Base-by-base conservation (phyloP, 2,113 vertebrate genomes). In the Eleginops maclovinus region DNA sequence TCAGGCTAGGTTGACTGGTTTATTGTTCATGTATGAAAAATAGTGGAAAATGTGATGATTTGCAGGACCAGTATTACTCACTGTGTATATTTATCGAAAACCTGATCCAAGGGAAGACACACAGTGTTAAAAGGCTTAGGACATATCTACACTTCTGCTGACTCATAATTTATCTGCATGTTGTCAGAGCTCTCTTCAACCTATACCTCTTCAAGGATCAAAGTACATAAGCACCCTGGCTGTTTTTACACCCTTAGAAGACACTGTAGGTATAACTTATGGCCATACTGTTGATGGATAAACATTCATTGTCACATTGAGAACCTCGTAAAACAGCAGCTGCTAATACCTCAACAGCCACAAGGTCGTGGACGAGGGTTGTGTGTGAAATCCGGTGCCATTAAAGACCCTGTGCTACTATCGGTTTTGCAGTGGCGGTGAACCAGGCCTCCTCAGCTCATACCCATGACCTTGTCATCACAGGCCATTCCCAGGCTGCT, bases 301-400 rank as follows among this genome's bases (percentile, higher is more conserved):
- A 72, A 28, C 72, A 53, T 86, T 79, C 72, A 53, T 86, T 79
- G 82, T 85, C 87, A 87, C 92, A 56, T 82, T 47, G 81, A 46
- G 63, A 72, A 91, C 71, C 84, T 92, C 84, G 22, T 92, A 88
- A 93, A 93, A 80, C 19, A 19, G 83, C 89, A 92, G 89, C 89
- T 88, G 92, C 60, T 93, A 93, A 93, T 78, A 75, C 83, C 40
- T 72, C 68, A 14, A 68, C 58, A 88, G 75, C 77, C 65, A 62
- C 17, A 64, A 86, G 91, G 91, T 89, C 82, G 62, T 11, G 47
- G 69, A 55, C 9, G 47, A 70, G 79, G 68, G 55, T 58, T 79
- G 83, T 65, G 81, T 88, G 83, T 83, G 89, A 87, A 89, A 84
- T 86, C 84, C 81, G 62, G 40, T 26, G 66, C n/a, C 50, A 83